Evolutionary conservation across 2,113 vertebrate genomes (phyloP), one percentile per base, ranked within the genome.

Genomic region (Pedetes capensis): DNA sequence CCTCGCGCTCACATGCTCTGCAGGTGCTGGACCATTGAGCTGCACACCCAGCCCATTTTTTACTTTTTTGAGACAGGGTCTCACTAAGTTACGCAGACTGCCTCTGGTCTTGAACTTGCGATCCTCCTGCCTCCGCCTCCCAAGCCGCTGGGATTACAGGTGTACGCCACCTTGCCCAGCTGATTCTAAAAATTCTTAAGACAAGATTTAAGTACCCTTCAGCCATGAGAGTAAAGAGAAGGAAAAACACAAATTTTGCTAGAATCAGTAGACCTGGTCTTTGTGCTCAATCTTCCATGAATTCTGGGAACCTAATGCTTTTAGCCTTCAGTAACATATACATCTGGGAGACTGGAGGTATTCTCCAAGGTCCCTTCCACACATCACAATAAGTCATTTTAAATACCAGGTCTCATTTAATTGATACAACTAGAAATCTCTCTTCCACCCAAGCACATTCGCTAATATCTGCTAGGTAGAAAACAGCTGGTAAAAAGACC

Each of bases 261-360:
- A 3, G 17, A 42, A 2, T 32, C 14, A 0, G 25, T 3, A 37
- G 16, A 49, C 11, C 12, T 7, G 44, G 23, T 51, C 12, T 8
- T 32, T 3, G 3, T 27, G 14, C 22, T 32, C 1, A 11, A 8
- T 27, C 13, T 13, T 55, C 22, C n/a, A 18, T 25, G 25, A 59
- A 51, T n/a, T 12, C 18, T 22, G 4, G 2, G 12, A 14, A 49
- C 10, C 51, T 53, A 25, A 68, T 8, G 8, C n/a, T 55, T 49
- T 14, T 5, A 8, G 18, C 11, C 5, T 53, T 27, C 68, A 78
- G 44, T 27, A 16, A 83, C 64, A 75, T 25, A 22, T 17, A 71
- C 47, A 53, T 10, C 14, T 55, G 25, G 34, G 74, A 29, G 5
- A 66, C 32, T 49, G 37, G 34, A 68, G 20, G 51, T 72, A 39